Conservation (phyloP, 2,888 invertebrate species). For the Aphodius granarius region DNA sequence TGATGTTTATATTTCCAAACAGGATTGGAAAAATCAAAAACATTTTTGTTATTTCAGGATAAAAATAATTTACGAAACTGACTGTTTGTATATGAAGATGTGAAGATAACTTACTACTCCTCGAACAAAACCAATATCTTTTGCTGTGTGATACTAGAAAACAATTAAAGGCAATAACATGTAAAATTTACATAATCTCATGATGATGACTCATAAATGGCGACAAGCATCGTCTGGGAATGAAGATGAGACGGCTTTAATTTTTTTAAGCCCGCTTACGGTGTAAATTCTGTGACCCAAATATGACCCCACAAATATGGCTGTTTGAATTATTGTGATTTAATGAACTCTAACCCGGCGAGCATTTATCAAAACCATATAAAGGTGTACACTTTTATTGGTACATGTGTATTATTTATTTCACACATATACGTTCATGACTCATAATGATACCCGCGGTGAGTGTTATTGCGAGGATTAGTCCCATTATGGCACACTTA, state of each 20-base stretch:
- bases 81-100: too few species aligned
- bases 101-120: too few species aligned
- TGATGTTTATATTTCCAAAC: not conserved
- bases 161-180: not conserved
- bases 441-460: not conserved
- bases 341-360: not conserved
- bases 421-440: not conserved
- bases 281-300: not conserved
- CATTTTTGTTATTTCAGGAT: too few species aligned
- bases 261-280: not conserved
- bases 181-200: not conserved
- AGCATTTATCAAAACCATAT: not conserved
- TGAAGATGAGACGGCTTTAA: not conserved
- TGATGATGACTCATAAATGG: not conserved
- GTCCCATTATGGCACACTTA: not conserved
- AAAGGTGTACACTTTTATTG: not conserved
- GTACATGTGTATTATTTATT: not conserved
- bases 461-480: not conserved
- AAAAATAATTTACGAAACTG: too few species aligned
- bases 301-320: not conserved
- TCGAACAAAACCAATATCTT: too few species aligned
- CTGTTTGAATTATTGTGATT: not conserved
- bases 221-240: not conserved
- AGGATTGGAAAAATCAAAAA: too few species aligned
- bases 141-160: too few species aligned